Evolutionary conservation across 2,797 vertebrate species (phyloP).

Genomic region (Anolis apletophallus): DNA sequence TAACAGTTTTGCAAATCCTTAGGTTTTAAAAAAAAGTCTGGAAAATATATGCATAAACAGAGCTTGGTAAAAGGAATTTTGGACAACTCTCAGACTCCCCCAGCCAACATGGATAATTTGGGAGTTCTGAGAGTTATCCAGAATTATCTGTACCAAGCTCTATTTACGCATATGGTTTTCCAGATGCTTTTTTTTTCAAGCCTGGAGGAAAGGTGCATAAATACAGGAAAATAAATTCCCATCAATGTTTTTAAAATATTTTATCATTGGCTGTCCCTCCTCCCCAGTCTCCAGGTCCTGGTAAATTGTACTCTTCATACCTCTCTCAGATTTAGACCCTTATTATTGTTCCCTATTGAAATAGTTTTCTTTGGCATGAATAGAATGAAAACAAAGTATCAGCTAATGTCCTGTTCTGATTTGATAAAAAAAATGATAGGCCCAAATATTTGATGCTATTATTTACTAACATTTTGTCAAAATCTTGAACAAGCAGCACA

Average conservation of each 20-base stretch:
- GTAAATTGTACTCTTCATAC: background rate
- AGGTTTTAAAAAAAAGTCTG: background rate
- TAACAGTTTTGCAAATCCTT: background rate
- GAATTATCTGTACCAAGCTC: background rate
- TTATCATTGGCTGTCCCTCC: background rate
- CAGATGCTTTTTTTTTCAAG: too few species aligned
- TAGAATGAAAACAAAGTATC: background rate
- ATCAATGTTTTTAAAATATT: background rate
- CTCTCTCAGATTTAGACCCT: background rate
- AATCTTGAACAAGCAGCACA: background rate
- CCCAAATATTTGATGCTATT: background rate
- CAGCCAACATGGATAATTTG: background rate
- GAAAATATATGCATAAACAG: background rate
- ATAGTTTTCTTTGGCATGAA: background rate
- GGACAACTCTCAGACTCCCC: background rate
- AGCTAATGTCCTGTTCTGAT: background rate
- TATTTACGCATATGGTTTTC: too few species aligned
- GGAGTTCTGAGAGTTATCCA: background rate
- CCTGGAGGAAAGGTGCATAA: background rate
- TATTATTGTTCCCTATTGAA: background rate
- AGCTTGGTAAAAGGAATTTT: background rate
- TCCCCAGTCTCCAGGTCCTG: background rate
- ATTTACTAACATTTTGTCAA: background rate
- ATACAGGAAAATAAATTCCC: background rate
- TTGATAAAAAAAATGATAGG: background rate